A percentile compares a stretch with the other conserved stretches of the same genome.
Evolutionary conservation across 2,888 invertebrate genomes (phyloP).

Genomic region (Linnaemya tessellans): DNA sequence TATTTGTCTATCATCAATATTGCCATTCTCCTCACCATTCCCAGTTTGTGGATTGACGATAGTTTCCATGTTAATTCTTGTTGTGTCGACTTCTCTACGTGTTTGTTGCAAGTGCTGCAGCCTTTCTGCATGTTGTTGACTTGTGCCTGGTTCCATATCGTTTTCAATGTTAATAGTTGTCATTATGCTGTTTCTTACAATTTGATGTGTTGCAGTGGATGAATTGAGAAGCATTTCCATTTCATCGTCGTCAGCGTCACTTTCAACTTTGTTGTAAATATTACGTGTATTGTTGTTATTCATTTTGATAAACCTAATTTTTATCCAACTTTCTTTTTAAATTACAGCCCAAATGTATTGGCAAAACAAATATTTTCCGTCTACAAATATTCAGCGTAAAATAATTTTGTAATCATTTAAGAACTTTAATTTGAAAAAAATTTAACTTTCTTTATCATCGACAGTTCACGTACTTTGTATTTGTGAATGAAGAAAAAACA

Average conservation of each 20-base stretch:
- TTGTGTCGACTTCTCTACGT: conserved; percentile 58
- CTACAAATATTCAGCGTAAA: not conserved
- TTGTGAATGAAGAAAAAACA: conserved; percentile 26
- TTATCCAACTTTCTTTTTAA: not conserved
- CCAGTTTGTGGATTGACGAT: conserved; percentile 15
- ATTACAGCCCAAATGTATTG: not conserved
- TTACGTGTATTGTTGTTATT: conserved; percentile 64
- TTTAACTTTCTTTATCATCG: conserved; percentile 47
- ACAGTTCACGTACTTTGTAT: conserved; percentile 57
- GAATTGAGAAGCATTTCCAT: conserved; percentile 56
- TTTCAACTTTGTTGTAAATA: conserved; percentile 41
- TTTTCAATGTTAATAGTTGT: conserved; percentile 74
- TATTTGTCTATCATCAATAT: conserved; percentile 65
- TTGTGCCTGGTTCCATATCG: conserved; percentile 73
- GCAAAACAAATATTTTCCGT: not conserved
- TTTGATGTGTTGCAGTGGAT: conserved; percentile 12
- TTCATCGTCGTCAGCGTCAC: conserved; percentile 30
- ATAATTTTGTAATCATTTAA: not conserved
- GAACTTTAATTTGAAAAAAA: not conserved
- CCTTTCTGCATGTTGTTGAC: conserved; percentile 53
- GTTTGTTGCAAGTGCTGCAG: conserved; percentile 44
- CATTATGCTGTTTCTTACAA: conserved; percentile 31
- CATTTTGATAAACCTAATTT: conserved; percentile 42
- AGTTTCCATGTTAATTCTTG: conserved; percentile 76
- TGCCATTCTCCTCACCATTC: conserved; percentile 15